These are phyloP conservation scores for Chunga burmeisteri DNA, from an alignment of 2,113 vertebrate species.

Conservation along the genomic window DNA sequence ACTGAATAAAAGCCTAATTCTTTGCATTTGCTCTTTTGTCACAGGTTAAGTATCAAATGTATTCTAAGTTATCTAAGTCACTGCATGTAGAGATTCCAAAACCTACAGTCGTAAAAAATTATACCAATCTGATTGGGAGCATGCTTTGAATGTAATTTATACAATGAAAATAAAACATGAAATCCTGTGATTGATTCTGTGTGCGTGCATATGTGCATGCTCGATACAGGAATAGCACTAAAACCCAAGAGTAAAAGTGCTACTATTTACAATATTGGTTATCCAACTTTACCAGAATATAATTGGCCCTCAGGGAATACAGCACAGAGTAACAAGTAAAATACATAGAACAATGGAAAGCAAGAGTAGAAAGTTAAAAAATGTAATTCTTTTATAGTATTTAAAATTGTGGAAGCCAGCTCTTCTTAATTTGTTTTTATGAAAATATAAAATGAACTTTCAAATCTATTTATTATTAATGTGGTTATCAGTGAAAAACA, in stretches of 20 bases:
- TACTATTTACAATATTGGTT: slow-evolving; percentile 4
- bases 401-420: neutral
- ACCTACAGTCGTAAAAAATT: neutral
- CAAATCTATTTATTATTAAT: neutral
- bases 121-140: neutral
- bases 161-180: slow-evolving; percentile 1
- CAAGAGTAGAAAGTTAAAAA: neutral
- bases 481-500: neutral
- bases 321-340: neutral
- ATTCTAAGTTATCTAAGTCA: neutral
- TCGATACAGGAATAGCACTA: neutral
- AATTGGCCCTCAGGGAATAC: slow-evolving; percentile 24
- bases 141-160: slow-evolving; percentile 14
- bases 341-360: neutral
- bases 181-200: neutral
- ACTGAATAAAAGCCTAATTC: neutral
- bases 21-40: neutral
- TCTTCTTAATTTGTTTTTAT: neutral
- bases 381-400: neutral
- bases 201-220: neutral
- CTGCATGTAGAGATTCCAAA: neutral
- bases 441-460: neutral
- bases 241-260: neutral
- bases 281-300: neutral
- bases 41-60: neutral